phyloP scores from a whole-genome alignment of 2,113 vertebrate species.

The Heliornis fulica region DNA sequence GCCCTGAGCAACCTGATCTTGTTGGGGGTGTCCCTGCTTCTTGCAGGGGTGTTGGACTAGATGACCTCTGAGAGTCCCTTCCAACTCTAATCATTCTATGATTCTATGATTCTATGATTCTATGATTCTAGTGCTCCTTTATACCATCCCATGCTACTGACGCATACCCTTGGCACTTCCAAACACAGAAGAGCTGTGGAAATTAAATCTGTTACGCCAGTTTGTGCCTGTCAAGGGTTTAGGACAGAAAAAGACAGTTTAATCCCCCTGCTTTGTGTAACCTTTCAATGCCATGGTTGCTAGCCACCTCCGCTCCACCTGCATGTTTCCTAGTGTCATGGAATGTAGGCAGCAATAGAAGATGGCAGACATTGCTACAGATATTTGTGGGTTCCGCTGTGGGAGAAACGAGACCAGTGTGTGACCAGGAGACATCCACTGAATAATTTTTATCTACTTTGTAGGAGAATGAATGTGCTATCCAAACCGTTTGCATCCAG shows the following conservation, averaged over 20 bases:
- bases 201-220: not conserved
- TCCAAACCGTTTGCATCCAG: not conserved
- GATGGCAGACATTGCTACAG: not conserved
- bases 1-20: too few relatives aligned
- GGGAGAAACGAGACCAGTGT: not conserved
- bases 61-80: too few relatives aligned
- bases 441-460: constrained; percentile 4
- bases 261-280: not conserved
- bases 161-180: not conserved
- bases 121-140: too few relatives aligned
- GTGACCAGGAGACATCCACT: not conserved
- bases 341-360: not conserved
- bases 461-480: not conserved
- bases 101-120: too few relatives aligned
- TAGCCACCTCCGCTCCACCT: not conserved
- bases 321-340: not conserved
- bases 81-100: too few relatives aligned
- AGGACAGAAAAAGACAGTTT: not conserved
- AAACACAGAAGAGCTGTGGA: not conserved
- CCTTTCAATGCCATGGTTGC: not conserved
- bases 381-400: not conserved
- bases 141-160: not conserved
- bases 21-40: too few relatives aligned
- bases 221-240: not conserved
- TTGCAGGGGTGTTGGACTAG: too few relatives aligned